Evolutionary conservation across 2,797 vertebrate species (phyloP).

Genomic region (Glyptemys insculpta): DNA sequence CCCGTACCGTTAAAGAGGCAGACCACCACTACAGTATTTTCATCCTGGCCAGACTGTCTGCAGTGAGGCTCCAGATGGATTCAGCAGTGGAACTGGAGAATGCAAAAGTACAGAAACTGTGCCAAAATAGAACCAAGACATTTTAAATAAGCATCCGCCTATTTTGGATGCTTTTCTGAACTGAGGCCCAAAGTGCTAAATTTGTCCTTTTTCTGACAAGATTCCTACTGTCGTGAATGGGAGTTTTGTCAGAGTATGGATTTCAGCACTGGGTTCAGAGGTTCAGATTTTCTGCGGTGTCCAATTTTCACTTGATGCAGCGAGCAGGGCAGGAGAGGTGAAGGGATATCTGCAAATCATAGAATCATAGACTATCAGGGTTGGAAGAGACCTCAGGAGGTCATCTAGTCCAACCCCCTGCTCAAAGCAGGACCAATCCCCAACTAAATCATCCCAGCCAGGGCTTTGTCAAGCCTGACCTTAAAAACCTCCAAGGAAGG

Average conservation of each 20-base stretch:
- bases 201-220: neutral
- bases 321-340: rapidly evolving
- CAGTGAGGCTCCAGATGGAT: neutral
- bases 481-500: too few species aligned
- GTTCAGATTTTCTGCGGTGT: neutral
- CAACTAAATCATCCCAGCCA: too few species aligned
- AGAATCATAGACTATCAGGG: too few species aligned
- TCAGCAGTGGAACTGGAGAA: neutral
- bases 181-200: conserved; percentile 20
- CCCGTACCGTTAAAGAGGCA: neutral
- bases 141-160: neutral
- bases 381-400: too few species aligned
- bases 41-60: neutral
- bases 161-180: neutral
- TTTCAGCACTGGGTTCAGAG: neutral
- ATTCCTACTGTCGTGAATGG: neutral
- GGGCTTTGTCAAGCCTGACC: too few species aligned
- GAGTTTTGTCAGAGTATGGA: neutral
- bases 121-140: neutral
- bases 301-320: neutral
- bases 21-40: neutral
- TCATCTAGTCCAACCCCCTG: too few species aligned
- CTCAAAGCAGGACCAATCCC: too few species aligned
- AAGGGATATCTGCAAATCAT: neutral
- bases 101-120: neutral